Evolutionary conservation across 1,140 invertebrate species (phyloP), one percentile per base, ranked within the genome.

Genomic region (Musca domestica): DNA sequence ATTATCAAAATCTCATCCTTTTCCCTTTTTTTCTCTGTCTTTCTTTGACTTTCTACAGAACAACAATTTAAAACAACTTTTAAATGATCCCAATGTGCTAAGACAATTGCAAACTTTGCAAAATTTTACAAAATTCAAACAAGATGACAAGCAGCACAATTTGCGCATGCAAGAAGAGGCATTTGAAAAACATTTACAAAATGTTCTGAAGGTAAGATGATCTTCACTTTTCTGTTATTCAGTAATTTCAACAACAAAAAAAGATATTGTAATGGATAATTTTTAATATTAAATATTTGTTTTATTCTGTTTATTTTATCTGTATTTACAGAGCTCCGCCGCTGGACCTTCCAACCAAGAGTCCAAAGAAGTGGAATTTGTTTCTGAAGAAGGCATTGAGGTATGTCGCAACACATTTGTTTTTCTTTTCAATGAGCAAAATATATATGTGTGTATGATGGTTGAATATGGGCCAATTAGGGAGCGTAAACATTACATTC

Each of bases 91-190:
- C 2, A 85, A 89, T 81, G 87, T 93, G 41, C 76, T 93, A 67
- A 84, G 88, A 25, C 90, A 92, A 69, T 80, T 92, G 6, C 78
- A 81, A 66, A 81, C 78, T 19, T 70, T 81, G 61, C 78, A 81
- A 52, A 89, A 85, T 67, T 79, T 90, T 20, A 80, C 81, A 48
- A 89, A 85, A 66, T 77, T 90, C 9, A 88, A 89, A 76, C 86
- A 87, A 48, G 86, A 87, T 64, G 90, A 92, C 73, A 86, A 88
- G 61, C 85, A 90, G 82, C 83, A 88, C 67, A 88, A 90, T 78
- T 87, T 91, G 86, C 90, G 89, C 68, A 87, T 90, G 72, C 89
- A 90, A 70, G 91, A 92, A 72, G 89, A 91, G 58, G 90, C 92
- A 73, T 91, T 93, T 81, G 90, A 93, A 75, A 90, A 91, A 76